Base-by-base conservation (phyloP, 2,888 invertebrate species). In the Blastobasis adustella region DNA sequence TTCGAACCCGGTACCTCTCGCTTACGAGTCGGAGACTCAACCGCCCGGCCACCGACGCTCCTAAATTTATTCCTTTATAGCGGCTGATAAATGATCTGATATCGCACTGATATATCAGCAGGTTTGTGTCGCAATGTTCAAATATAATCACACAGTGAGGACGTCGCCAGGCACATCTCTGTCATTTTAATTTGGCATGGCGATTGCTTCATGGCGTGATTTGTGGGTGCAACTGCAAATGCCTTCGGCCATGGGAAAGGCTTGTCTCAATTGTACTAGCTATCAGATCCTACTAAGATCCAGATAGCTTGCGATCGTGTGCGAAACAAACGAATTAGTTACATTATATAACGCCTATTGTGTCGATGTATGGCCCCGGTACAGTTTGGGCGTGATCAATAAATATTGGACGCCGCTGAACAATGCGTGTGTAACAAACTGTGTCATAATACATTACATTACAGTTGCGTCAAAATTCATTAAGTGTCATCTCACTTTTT, bases 191-290 rank as follows among this genome's bases (percentile, higher is more conserved):
- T 57, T 56, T 53, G 55, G 44, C 49, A 51, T 45, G 50, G 42
- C 60, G 50, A 60, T 74, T 72, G 59, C 66, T 63, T 69, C 51
- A 56, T 54, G 48, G 54, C 56, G 57, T 69, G 66, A 71, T 69
- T 66, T 58, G 63, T 61, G 54, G 59, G 56, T 58, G 58, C 54
- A 56, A 59, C 61, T 54, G 63, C 63, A 59, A 65, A 56, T 58
- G 58, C 64, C 58, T 47, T 70, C 69, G 66, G 74, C 67, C 71
- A 75, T 79, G 75, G 67, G 75, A 76, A 76, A 62, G 59, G 59
- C 51, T 57, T 59, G 53, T 61, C 58, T 58, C 58, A 62, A 62
- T 61, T 57, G 61, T 60, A 57, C 51, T 50, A 23, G 50, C 52
- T 62, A 66, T 66, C 63, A 59, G 60, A 66, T 63, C 52, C 52